Base-by-base conservation (phyloP, 2,888 invertebrate species). In the Gastracanthus pulcherrimus region DNA sequence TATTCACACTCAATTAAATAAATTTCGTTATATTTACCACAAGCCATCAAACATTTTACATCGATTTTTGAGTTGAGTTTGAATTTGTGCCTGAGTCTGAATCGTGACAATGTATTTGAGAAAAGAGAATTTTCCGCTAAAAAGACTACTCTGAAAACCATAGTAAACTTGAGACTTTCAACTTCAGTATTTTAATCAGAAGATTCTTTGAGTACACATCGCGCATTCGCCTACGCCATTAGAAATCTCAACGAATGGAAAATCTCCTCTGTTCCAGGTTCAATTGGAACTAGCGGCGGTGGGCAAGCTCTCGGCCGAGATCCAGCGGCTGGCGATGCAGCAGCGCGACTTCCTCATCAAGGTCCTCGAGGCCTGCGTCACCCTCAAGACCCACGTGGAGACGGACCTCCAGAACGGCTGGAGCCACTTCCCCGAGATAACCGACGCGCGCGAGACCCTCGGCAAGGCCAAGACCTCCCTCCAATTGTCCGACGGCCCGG, bases 371-470 rank as follows among this genome's bases (percentile, higher is more conserved):
- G 95, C 96, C 51, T 95, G 96, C 90, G 94, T 95, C 66, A 94
- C 95, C 81, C 91, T 96, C 67, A 96, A 96, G 90, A 94, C 95
- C 80, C 95, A 95, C 91, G 95, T 96, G 70, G 96, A 96, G 91
- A 94, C 95, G 69, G 95, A 96, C 89, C 92, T 96, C 85, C 94
- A 95, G 83, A 94, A 94, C 87, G 95, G 95, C 85, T 93, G 94
- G 89, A 94, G 94, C 60, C 94, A 95, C 82, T 93, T 94, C 84
- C 92, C 93, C 6, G 95, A 95, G 89, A 92, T 95, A 83, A 93
- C 94, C 82, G 95, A 95, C 85, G 94, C 95, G 82, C 93, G 94
- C 34, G 95, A 95, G 85, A 93, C 94, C 48, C 90, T 95, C 67
- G 93, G 93, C 67, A 94, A 94, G 87, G 94, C 94, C 6, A 93